phyloP scores from a whole-genome alignment of 2,113 vertebrate species.

The Strix uralensis region DNA sequence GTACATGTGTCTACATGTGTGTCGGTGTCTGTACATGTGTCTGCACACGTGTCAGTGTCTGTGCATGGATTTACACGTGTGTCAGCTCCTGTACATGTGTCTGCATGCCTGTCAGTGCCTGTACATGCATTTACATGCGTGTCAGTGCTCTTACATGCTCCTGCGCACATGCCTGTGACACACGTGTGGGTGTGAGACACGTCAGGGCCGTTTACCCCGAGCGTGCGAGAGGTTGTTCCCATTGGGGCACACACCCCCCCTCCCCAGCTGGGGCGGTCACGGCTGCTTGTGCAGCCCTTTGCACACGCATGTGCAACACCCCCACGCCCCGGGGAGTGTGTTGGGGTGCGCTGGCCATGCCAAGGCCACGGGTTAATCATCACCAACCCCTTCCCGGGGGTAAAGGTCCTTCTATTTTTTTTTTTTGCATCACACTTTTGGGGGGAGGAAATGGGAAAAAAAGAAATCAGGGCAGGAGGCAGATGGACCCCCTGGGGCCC shows the following conservation, averaged over 20 bases:
- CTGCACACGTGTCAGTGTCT: rapidly evolving
- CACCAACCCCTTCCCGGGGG: not conserved
- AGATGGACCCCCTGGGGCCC: not conserved
- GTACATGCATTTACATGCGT: rapidly evolving
- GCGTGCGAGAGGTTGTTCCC: rapidly evolving
- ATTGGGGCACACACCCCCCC: too few species aligned
- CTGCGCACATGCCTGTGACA: not conserved
- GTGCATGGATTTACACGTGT: rapidly evolving
- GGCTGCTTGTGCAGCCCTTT: not conserved
- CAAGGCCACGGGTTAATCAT: not conserved
- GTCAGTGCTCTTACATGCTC: rapidly evolving
- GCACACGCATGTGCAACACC: not conserved
- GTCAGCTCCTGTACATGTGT: rapidly evolving
- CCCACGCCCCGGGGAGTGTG: rapidly evolving
- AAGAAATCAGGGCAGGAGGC: not conserved
- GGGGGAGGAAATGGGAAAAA: not conserved
- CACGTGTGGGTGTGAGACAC: rapidly evolving
- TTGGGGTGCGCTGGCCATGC: not conserved
- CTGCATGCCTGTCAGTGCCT: rapidly evolving
- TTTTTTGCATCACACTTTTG: not conserved
- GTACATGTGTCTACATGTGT: too few species aligned
- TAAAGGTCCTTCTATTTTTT: not conserved
- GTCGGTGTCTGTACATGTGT: too few species aligned
- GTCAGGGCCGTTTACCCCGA: too few species aligned
- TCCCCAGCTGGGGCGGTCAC: too few species aligned